Evolutionary conservation across 2,888 invertebrate genomes (phyloP).

Genomic region (Serrognathus titanus): DNA sequence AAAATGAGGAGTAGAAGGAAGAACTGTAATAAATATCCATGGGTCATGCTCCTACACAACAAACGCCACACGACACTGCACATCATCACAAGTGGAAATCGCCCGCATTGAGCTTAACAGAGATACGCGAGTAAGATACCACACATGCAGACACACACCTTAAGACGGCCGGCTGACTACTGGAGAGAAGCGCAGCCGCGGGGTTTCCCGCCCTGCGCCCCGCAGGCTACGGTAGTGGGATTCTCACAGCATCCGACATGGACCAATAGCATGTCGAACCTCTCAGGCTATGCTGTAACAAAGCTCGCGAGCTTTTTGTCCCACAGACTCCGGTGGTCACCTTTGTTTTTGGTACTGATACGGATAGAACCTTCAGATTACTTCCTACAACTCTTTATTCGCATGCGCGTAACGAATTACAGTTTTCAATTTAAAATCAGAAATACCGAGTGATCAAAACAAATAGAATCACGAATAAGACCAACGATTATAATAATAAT

Average conservation of each 20-base stretch:
- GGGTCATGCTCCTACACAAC: constrained; percentile 53
- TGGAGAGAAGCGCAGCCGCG: constrained; percentile 45
- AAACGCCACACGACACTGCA: constrained; percentile 54
- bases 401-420: no score
- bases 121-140: constrained; percentile 22
- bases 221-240: constrained; percentile 37
- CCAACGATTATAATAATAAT: no score
- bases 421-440: no score
- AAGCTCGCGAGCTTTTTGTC: constrained; percentile 3
- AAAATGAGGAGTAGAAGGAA: constrained; percentile 49
- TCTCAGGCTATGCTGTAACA: constrained; percentile 6
- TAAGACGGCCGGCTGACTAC: constrained; percentile 45
- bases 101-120: constrained; percentile 33
- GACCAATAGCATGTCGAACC: constrained; percentile 38
- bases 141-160: constrained; percentile 30
- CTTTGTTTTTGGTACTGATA: background rate
- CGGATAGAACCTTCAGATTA: background rate
- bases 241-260: constrained; percentile 41
- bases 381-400: background rate
- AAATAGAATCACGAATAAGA: no score
- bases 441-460: no score
- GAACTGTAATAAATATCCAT: constrained; percentile 53
- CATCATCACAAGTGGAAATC: constrained; percentile 44
- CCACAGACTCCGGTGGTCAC: background rate
- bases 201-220: constrained; percentile 40